Evolutionary conservation across 2,797 vertebrate species (phyloP), one percentile per base, ranked within the genome.

Genomic region (Aphelocoma californica): DNA sequence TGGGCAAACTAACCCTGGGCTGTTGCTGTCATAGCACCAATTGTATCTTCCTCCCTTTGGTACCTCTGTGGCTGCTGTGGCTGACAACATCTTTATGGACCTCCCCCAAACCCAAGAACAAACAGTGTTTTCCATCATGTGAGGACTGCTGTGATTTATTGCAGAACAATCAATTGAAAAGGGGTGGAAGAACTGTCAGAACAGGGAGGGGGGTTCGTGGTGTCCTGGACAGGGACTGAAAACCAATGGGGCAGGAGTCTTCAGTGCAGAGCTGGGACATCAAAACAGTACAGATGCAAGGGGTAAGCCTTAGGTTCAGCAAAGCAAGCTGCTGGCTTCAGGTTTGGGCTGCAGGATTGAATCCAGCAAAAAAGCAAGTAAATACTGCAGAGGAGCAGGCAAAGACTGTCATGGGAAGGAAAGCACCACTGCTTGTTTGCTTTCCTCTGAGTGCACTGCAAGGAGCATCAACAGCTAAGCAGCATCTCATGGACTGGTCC

Each of bases 191-290:
- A 67, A 29, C 9, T 29, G 10, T 23, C 17, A 71, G 48, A 31
- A 36, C 1, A 0, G 14, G 18, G 24, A 3, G 9, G 3, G 25
- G 13, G 15, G 28, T 20, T 48, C 73, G 56, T 9, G 1, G 10
- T 61, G 48, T 44, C 78, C 34, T 48, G 54, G 42, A 4, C 40
- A 86, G n/a, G 18, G 51, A 13, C 14, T 57, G 64, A 54, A 91
- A 87, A 88, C 11, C 44, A 86, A 56, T 26, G 44, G 12, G 24
- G 23, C 31, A 86, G 62, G 60, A 67, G 19, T 12, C 6, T 51
- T 83, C 16, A 34, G 47, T 17, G 21, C 31, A 51, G 45, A 87
- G 18, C 8, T 2, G 2, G 40, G 24, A 42, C n/a, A n/a, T 3
- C 12, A 15, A 44, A 80, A 53, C 21, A 24, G n/a, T 14, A 13